These are phyloP conservation scores for Melipona bicolor DNA, from an alignment of 2,888 invertebrate species.

Conservation along the genomic window DNA sequence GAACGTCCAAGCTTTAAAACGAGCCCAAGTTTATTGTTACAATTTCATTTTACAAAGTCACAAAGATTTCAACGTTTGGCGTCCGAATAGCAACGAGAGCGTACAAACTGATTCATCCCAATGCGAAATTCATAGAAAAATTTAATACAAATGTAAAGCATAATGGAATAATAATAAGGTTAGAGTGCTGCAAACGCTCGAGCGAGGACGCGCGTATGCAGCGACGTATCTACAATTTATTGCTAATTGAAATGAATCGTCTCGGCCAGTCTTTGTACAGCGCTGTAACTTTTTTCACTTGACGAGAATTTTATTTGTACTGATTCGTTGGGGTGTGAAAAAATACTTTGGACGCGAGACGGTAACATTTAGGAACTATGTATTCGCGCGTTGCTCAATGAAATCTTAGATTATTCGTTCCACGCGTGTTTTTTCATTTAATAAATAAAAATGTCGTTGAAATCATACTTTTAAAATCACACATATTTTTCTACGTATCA, in stretches of 20 bases:
- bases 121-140: not conserved
- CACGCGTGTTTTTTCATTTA: too few species aligned
- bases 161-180: not conserved
- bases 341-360: not conserved
- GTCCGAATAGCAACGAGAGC: too few species aligned
- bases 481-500: too few species aligned
- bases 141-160: not conserved
- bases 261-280: not conserved
- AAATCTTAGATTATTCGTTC: not conserved
- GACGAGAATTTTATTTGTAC: not conserved
- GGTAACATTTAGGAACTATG: slow-evolving; percentile 1
- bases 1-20: too few species aligned
- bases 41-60: too few species aligned
- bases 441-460: too few species aligned
- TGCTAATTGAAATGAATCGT: not conserved
- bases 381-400: not conserved
- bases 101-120: not conserved
- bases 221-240: not conserved
- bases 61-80: too few species aligned
- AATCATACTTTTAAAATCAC: too few species aligned
- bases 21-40: too few species aligned
- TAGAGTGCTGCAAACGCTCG: not conserved
- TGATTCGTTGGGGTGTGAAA: not conserved
- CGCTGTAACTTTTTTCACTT: not conserved
- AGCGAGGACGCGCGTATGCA: not conserved